Percentiles rank a stretch among this genome's conserved stretches.
Conservation (phyloP, 2,113 vertebrate genomes). For the Scomber scombrus region DNA sequence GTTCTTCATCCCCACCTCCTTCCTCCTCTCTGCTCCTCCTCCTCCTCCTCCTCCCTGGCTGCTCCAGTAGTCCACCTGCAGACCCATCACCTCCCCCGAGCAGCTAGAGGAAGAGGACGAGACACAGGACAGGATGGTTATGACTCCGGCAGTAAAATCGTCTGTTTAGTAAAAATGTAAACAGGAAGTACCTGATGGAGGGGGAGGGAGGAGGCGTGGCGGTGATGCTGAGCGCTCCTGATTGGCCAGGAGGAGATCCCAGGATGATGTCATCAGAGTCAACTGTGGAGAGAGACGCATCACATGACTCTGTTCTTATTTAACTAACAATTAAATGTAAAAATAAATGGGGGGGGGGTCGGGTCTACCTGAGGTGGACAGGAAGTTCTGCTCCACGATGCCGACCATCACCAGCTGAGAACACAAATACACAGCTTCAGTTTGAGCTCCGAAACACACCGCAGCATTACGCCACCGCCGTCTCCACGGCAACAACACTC, state of each 20-base stretch:
- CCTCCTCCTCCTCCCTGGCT: slow-evolving; percentile 80
- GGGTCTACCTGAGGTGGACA: slow-evolving; percentile 77
- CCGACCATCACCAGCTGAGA: slow-evolving; percentile 88
- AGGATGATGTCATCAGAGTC: slow-evolving; percentile 88
- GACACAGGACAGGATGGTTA: background rate
- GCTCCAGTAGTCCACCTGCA: slow-evolving; percentile 93
- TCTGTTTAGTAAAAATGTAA: background rate
- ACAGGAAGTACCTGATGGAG: slow-evolving; percentile 73
- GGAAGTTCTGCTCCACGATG: slow-evolving; percentile 87
- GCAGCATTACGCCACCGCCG: no score
- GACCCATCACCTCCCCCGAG: slow-evolving; percentile 89
- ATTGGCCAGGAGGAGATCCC: slow-evolving; percentile 60
- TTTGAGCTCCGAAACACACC: no score
- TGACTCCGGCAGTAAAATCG: background rate
- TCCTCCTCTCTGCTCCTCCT: slow-evolving; percentile 80
- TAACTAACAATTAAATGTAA: background rate
- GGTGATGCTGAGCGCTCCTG: slow-evolving; percentile 47
- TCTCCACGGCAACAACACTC: no score
- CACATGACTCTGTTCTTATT: no score
- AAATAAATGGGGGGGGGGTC: background rate
- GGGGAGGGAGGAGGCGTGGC: slow-evolving; percentile 87
- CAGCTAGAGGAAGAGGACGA: slow-evolving; percentile 67
- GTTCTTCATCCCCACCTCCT: slow-evolving; percentile 85
- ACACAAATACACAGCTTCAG: background rate
- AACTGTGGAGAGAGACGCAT: slow-evolving; percentile 74